Evolutionary conservation across 2,113 vertebrate genomes (phyloP).

Genomic region (Sinocyclocheilus maitianheensis): DNA sequence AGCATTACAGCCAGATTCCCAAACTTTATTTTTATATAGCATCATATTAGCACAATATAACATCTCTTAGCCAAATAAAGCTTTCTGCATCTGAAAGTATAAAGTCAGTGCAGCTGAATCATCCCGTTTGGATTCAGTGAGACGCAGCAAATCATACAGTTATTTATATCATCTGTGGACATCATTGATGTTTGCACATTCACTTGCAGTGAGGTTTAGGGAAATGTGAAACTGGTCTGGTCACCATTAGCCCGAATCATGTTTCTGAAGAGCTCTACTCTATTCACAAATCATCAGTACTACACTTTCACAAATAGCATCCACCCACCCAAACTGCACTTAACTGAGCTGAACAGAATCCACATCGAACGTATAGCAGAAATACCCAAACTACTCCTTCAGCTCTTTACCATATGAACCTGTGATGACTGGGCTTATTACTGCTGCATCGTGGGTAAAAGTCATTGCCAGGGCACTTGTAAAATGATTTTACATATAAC

Average conservation of each 20-base stretch:
- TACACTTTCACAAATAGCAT: neutral
- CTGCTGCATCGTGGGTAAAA: no score
- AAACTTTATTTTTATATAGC: neutral
- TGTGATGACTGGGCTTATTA: neutral
- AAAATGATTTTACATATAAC: neutral
- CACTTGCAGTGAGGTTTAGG: neutral
- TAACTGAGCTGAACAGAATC: neutral
- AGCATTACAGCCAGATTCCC: constrained; percentile 6
- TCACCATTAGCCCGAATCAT: neutral
- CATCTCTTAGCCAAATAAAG: neutral
- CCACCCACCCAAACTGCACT: neutral
- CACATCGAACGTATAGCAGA: neutral
- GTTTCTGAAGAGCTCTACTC: constrained; percentile 11
- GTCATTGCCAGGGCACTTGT: neutral
- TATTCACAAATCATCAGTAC: neutral
- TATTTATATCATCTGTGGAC: neutral
- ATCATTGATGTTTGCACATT: neutral
- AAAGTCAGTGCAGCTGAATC: neutral
- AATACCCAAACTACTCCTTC: neutral
- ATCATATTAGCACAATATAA: neutral
- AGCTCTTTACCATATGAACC: neutral
- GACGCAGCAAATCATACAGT: neutral
- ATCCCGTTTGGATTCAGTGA: neutral
- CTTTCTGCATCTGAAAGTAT: neutral
- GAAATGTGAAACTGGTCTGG: neutral